phyloP scores from a whole-genome alignment of 1,140 invertebrate genomes.

The Euura saliciscinereae region DNA sequence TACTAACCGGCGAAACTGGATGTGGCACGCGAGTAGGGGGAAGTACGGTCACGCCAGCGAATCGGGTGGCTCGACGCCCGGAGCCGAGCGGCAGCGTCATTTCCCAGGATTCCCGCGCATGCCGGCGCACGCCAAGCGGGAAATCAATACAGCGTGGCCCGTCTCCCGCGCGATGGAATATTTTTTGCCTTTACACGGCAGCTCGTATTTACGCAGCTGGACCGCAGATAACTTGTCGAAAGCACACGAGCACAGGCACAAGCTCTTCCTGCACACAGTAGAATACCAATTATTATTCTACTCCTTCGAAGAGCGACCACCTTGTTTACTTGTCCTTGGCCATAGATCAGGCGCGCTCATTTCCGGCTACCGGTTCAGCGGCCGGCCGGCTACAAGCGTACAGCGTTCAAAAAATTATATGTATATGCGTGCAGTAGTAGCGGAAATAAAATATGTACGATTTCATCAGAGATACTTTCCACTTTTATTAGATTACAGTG shows the following conservation, averaged over 20 bases:
- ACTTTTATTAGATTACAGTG: too few species aligned
- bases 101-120: constrained; percentile 22
- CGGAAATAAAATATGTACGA: too few species aligned
- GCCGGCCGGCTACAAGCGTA: neutral
- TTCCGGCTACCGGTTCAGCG: neutral
- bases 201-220: neutral
- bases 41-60: constrained; percentile 18
- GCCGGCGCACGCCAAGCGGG: neutral
- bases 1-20: neutral
- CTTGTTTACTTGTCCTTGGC: neutral
- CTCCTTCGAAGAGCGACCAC: neutral
- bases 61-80: constrained; percentile 18
- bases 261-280: neutral
- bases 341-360: neutral
- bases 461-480: too few species aligned
- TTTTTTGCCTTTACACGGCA: neutral
- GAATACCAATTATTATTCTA: neutral
- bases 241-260: neutral
- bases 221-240: neutral
- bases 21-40: neutral
- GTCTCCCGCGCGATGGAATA: constrained; percentile 22
- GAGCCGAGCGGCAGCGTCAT: constrained; percentile 19
- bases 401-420: too few species aligned
- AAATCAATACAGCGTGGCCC: constrained; percentile 32
- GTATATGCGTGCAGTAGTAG: too few species aligned